Percentiles rank a stretch among this genome's conserved stretches.
Evolutionary conservation across 2,797 vertebrate species (phyloP).

Genomic region (Coluber constrictor): DNA sequence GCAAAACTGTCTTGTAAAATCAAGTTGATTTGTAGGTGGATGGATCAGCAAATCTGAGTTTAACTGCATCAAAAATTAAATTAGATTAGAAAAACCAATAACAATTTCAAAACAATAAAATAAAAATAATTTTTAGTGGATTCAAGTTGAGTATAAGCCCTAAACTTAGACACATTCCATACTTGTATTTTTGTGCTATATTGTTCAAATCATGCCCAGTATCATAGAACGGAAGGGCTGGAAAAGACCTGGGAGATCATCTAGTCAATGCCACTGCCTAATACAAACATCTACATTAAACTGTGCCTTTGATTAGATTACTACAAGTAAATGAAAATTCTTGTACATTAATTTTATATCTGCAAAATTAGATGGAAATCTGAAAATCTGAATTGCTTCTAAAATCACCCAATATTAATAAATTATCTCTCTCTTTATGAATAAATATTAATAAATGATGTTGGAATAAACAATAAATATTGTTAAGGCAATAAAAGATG

Average conservation of each 20-base stretch:
- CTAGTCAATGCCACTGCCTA: not conserved
- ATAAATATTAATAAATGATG: not conserved
- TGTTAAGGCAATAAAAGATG: not conserved
- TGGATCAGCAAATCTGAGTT: conserved; percentile 50
- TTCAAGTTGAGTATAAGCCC: conserved; percentile 29
- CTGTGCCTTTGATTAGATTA: not conserved
- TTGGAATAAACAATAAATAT: not conserved
- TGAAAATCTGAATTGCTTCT: not conserved
- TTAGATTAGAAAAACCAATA: conserved; percentile 61
- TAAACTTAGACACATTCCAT: conserved; percentile 30
- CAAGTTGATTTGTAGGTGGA: conserved; percentile 50
- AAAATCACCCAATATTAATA: not conserved
- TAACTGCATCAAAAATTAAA: conserved; percentile 57
- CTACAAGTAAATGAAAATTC: not conserved
- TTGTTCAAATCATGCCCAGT: not conserved
- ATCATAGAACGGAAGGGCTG: not conserved
- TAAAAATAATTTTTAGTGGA: conserved; percentile 47
- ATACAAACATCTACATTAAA: not conserved
- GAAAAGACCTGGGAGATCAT: not conserved
- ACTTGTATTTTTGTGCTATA: conserved; percentile 15
- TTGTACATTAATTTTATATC: not conserved
- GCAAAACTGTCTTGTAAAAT: conserved; percentile 48
- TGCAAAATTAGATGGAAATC: not conserved
- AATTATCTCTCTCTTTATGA: not conserved
- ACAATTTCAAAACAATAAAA: conserved; percentile 51